Conservation (phyloP, 2,113 vertebrate genomes). For the Panurus biarmicus region DNA sequence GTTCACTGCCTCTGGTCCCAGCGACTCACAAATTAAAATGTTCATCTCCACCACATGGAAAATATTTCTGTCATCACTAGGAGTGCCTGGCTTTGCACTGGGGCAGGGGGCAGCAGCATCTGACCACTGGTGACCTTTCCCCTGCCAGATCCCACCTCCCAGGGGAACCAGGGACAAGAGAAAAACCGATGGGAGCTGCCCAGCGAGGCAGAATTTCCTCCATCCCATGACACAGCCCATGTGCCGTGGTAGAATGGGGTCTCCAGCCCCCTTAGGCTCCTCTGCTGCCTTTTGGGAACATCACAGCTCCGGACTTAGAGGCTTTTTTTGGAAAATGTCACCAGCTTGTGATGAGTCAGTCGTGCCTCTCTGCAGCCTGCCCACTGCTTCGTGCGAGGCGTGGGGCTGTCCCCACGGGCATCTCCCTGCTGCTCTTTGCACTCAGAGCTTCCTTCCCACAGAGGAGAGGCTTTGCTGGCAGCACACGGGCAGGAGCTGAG, state of each 20-base stretch:
- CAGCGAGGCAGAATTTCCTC: neutral
- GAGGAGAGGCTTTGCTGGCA: neutral
- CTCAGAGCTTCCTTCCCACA: neutral
- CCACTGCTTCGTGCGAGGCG: neutral
- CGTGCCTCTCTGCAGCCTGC: neutral
- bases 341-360: conserved; percentile 21
- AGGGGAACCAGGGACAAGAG: neutral
- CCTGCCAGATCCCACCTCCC: neutral
- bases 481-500: neutral
- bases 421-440: neutral
- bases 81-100: neutral
- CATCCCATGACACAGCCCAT: neutral
- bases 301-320: neutral
- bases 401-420: neutral
- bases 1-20: neutral
- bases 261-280: conserved; percentile 13
- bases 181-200: neutral
- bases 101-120: neutral
- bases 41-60: neutral
- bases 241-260: neutral
- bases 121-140: neutral
- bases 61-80: neutral
- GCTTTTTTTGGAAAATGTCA: conserved; percentile 47
- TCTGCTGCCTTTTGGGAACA: neutral
- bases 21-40: neutral